Percentiles rank a stretch among this genome's conserved stretches.
phyloP scores from a whole-genome alignment of 2,797 vertebrate species.

The Staurois parvus region DNA sequence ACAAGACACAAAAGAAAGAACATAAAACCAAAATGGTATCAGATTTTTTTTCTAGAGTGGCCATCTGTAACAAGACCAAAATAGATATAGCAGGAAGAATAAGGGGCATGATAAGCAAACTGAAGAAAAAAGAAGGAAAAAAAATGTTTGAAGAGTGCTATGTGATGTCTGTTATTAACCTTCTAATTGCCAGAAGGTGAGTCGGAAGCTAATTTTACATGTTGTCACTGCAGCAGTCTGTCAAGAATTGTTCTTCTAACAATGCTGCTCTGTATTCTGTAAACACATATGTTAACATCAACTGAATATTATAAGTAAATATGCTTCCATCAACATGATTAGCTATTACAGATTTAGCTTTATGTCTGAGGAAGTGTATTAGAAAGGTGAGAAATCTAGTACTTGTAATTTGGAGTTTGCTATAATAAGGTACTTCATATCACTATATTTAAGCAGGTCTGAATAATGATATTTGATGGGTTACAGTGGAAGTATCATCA shows the following conservation, averaged over 20 bases:
- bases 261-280: conserved; percentile 45
- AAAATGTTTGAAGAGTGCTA: not conserved
- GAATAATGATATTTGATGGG: too few species aligned
- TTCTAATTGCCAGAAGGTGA: not conserved
- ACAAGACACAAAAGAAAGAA: conserved; percentile 56
- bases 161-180: conserved; percentile 31
- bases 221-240: conserved; percentile 34
- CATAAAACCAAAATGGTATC: conserved; percentile 45
- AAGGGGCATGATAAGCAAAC: conserved; percentile 17
- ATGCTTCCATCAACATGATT: conserved; percentile 1
- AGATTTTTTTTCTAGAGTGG: conserved; percentile 41
- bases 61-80: conserved; percentile 58
- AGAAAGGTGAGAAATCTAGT: not conserved
- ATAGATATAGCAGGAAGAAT: conserved; percentile 41
- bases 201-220: conserved; percentile 25
- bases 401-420: too few species aligned
- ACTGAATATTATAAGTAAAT: conserved; percentile 21
- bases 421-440: too few species aligned
- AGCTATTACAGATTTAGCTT: not conserved
- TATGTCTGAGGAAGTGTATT: not conserved
- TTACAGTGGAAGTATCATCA: too few species aligned
- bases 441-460: too few species aligned
- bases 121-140: conserved; percentile 14
- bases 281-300: conserved; percentile 43
- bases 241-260: conserved; percentile 35